These are phyloP conservation scores for Stigmatopora argus DNA, from an alignment of 2,113 vertebrate genomes.

Conservation along the genomic window DNA sequence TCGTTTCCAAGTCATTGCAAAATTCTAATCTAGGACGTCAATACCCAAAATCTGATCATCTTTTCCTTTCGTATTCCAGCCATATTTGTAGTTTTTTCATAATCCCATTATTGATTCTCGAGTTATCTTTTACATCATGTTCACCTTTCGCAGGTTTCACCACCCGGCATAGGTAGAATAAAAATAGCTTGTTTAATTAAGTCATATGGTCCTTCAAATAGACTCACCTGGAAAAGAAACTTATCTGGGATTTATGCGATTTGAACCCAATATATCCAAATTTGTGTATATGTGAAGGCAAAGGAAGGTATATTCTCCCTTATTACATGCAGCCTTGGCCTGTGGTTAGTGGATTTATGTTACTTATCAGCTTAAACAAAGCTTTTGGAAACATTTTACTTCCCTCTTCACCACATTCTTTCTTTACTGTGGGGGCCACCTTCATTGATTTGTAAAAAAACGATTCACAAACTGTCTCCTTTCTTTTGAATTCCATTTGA, in stretches of 20 bases:
- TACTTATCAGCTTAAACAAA: conserved; percentile 25
- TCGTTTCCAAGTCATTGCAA: no score
- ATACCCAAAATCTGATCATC: no score
- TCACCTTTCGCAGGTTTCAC: no score
- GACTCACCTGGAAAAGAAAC: neutral
- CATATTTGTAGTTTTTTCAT: no score
- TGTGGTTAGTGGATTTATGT: neutral
- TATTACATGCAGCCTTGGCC: conserved; percentile 26
- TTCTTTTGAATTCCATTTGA: conserved; percentile 64
- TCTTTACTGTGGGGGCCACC: conserved; percentile 11
- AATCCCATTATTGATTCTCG: no score
- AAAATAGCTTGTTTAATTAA: neutral
- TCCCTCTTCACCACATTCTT: conserved; percentile 35
- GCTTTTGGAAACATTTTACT: conserved; percentile 14
- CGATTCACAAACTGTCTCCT: conserved; percentile 61
- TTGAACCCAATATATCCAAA: neutral
- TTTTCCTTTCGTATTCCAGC: no score
- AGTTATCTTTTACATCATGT: no score
- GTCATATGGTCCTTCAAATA: neutral
- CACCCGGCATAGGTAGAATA: no score
- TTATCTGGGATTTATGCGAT: neutral
- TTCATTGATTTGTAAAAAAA: conserved; percentile 61
- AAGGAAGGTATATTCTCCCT: conserved; percentile 16
- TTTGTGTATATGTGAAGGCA: conserved; percentile 24
- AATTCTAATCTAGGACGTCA: no score